Base-by-base conservation (phyloP, 2,113 vertebrate genomes). In the Isichthys henryi region DNA sequence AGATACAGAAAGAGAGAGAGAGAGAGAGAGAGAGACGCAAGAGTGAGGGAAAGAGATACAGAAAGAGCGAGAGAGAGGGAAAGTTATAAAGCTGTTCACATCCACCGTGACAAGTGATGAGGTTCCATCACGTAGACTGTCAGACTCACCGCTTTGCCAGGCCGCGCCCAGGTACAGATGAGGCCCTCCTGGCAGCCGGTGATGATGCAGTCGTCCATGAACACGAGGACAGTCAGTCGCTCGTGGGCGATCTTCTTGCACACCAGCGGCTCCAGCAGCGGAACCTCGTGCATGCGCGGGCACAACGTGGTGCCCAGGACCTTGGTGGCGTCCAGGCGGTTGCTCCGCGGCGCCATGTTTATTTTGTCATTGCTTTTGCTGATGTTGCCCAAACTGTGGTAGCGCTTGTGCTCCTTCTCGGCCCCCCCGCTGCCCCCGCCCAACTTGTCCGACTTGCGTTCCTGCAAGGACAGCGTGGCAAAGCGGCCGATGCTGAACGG, bases 161-260 rank as follows among this genome's bases (percentile, higher is more conserved):
- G 97, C 92, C 97, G 93, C 0, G 97, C 97, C 97, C 97, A 98
- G 88, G 97, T 97, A 77, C 97, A 98, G 94, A 98, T 97, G 92
- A 98, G 96, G 0, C 97, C 97, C 91, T 98, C 97, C 88, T 98
- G 97, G 94, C 97, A 98, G 74, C 97, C 97, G 0, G 97, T 98
- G 93, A 98, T 96, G 91, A 98, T 98, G 88, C 97, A 98, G 94
- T 98, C 97, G 92, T 98, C 97, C 95, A 98, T 94, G 94, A 98
- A 98, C 0, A 98, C 96, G 31, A 98, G 94, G n/a, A 98, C 97
- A 0, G 97, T 98, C 88, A 98, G 95, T 56, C 97, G 94, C 92
- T 98, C 97, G 39, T 97, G 97, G 1, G 97, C 97, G 0, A 98
- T 97, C 93, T 98, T 98, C 95, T 98, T 98, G 92, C 97, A 98